These are phyloP conservation scores for Hypanus sabinus DNA, from an alignment of 2,113 vertebrate species.

Conservation along the genomic window DNA sequence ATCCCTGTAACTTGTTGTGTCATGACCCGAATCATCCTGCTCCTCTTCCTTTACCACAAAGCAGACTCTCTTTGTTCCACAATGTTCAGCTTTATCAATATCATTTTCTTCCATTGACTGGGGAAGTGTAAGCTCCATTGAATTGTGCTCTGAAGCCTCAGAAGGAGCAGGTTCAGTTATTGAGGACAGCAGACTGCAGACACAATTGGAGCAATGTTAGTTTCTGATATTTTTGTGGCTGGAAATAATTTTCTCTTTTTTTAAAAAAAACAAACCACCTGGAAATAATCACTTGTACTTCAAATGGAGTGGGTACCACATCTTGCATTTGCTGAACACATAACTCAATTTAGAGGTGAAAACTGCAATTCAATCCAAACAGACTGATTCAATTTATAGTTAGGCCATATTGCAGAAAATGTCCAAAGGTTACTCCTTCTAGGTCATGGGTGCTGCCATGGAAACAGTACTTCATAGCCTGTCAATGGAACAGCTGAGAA, in stretches of 20 bases:
- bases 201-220: not conserved
- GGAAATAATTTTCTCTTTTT: constrained; percentile 26
- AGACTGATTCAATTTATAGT: not conserved
- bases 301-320: not conserved
- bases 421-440: not conserved
- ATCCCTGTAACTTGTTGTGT: constrained; percentile 96
- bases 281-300: not conserved
- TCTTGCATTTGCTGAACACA: not conserved
- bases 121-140: constrained; percentile 60
- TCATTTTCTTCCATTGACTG: constrained; percentile 71
- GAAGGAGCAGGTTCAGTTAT: constrained; percentile 83
- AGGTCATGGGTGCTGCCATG: not conserved
- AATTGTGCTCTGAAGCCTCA: constrained; percentile 61
- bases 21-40: constrained; percentile 96
- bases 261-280: not conserved
- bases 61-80: constrained; percentile 85
- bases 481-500: not conserved
- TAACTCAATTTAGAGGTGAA: not conserved
- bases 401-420: not conserved
- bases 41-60: constrained; percentile 96
- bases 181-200: constrained; percentile 77
- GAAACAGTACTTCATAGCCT: not conserved
- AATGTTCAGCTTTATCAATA: constrained; percentile 74
- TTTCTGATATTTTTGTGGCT: not conserved
- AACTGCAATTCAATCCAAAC: not conserved